Evolutionary conservation across 2,888 invertebrate species (phyloP).

Genomic region (Myopa testacea): DNA sequence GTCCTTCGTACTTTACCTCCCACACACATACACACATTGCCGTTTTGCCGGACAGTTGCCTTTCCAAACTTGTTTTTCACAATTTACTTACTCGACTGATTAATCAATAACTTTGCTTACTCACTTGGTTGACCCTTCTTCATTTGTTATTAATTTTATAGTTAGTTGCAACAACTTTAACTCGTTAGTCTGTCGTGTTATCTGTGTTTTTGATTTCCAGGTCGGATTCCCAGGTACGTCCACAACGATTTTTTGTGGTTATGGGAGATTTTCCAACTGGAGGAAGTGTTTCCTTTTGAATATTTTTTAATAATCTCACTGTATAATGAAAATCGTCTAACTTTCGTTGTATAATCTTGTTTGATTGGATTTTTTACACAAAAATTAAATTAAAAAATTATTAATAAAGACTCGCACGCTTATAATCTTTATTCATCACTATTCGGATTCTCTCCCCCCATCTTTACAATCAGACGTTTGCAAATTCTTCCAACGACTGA

Average conservation of each 20-base stretch:
- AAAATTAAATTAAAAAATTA: not conserved
- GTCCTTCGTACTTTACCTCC: not conserved
- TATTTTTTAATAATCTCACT: not conserved
- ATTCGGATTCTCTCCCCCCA: not conserved
- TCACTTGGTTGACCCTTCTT: slow-evolving; percentile 10
- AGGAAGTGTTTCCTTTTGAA: not conserved
- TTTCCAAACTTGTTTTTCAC: too few species aligned
- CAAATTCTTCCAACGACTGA: slow-evolving; percentile 26
- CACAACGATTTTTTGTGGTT: slow-evolving; percentile 20
- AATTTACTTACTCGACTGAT: not conserved
- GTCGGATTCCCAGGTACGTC: not conserved
- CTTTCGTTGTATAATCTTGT: not conserved
- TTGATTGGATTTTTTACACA: not conserved
- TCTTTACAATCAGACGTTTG: not conserved
- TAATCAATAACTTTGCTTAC: slow-evolving; percentile 5
- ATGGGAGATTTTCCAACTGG: slow-evolving; percentile 8
- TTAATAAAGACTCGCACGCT: not conserved
- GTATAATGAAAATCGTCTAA: not conserved
- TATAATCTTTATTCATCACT: not conserved
- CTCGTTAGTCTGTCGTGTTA: not conserved
- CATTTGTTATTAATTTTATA: slow-evolving; percentile 19
- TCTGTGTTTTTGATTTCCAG: slow-evolving; percentile 8
- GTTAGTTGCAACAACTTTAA: not conserved
- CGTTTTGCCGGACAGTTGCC: too few species aligned
- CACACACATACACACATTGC: not conserved